Evolutionary conservation across 2,888 invertebrate species (phyloP).

Genomic region (Agrilus cyanescens): DNA sequence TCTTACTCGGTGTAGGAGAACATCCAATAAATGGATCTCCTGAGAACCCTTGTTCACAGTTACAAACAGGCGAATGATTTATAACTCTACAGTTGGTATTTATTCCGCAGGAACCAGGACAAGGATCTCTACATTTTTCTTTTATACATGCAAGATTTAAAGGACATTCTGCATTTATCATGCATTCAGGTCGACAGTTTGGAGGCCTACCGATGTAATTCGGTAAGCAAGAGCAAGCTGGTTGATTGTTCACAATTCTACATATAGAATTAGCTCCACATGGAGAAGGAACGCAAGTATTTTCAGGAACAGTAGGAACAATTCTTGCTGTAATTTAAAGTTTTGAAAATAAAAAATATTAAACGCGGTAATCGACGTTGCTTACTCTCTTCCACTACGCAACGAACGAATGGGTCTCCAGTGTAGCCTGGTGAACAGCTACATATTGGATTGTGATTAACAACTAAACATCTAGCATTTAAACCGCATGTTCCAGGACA

Average conservation of each 20-base stretch:
- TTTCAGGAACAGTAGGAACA: constrained; percentile 42
- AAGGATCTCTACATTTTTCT: constrained; percentile 72
- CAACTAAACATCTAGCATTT: constrained; percentile 69
- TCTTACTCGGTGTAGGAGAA: constrained; percentile 27
- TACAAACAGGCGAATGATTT: constrained; percentile 74
- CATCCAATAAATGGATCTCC: constrained; percentile 81
- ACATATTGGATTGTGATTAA: constrained; percentile 79
- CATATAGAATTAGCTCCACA: constrained; percentile 80
- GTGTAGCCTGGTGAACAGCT: constrained; percentile 62
- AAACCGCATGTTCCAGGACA: constrained; percentile 74
- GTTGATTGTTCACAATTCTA: constrained; percentile 59
- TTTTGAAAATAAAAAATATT: neutral
- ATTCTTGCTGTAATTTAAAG: constrained; percentile 39
- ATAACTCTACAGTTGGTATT: constrained; percentile 68
- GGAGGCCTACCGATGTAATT: constrained; percentile 75
- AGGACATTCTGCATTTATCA: constrained; percentile 73
- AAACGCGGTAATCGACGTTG: neutral
- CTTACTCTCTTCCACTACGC: constrained; percentile 58
- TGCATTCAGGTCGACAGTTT: constrained; percentile 77
- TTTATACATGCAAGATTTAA: constrained; percentile 73
- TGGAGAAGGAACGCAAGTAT: constrained; percentile 72
- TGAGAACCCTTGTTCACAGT: constrained; percentile 65
- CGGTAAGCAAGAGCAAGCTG: constrained; percentile 68
- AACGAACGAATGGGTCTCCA: constrained; percentile 74
- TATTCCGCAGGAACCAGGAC: constrained; percentile 72